A percentile compares a stretch with the other conserved stretches of the same genome.
phyloP scores from a whole-genome alignment of 2,888 invertebrate genomes.

The Drosophila borborema region DNA sequence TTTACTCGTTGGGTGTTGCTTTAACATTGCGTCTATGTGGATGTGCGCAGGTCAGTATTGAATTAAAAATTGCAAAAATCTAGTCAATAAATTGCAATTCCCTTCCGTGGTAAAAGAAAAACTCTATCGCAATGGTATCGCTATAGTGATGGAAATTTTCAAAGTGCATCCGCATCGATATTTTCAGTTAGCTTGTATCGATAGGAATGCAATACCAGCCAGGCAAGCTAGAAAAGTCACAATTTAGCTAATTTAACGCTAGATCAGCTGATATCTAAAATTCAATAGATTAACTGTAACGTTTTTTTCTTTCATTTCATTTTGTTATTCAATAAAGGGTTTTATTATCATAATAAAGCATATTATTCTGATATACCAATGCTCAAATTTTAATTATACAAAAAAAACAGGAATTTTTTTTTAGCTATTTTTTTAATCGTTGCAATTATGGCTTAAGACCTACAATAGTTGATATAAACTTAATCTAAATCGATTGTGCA shows the following conservation, averaged over 20 bases:
- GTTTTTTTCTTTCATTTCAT: background rate
- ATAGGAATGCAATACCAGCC: constrained; percentile 5
- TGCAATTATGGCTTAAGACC: background rate
- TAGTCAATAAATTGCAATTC: constrained; percentile 31
- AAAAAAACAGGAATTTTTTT: too few species aligned
- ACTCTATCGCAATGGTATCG: constrained; percentile 37
- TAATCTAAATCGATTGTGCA: background rate
- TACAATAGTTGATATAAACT: background rate
- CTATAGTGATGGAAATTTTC: constrained; percentile 25
- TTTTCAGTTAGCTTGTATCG: constrained; percentile 4
- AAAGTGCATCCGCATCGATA: constrained; percentile 42
- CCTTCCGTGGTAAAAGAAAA: constrained; percentile 24
- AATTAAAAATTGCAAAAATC: constrained; percentile 2
- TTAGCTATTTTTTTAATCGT: background rate
- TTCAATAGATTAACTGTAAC: too few species aligned
- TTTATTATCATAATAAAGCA: background rate
- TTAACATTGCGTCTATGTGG: constrained; percentile 12
- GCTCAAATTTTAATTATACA: background rate
- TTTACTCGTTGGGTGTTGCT: constrained; percentile 47
- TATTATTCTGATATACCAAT: background rate
- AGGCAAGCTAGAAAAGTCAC: background rate
- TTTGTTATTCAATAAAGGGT: background rate
- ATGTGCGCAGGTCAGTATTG: constrained; percentile 5
- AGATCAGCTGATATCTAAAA: background rate
- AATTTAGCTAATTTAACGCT: background rate